Conservation (phyloP, 2,113 vertebrate genomes). For the Edolisoma coerulescens region DNA sequence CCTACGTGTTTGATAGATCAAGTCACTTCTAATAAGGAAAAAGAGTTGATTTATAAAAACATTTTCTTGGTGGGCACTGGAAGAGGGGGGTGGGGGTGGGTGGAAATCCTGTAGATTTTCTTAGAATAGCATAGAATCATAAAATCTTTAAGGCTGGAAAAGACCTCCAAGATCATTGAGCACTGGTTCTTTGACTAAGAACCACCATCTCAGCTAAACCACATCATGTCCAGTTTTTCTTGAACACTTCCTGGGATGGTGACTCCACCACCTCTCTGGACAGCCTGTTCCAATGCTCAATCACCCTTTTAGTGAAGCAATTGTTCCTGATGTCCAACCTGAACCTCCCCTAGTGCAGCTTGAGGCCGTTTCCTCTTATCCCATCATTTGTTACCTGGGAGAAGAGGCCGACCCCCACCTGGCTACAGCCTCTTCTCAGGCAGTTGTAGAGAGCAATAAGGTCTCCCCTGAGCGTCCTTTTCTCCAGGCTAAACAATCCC, state of each 20-base stretch:
- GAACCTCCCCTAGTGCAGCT: background rate
- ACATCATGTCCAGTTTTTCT: background rate
- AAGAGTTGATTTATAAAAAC: slow-evolving; percentile 46
- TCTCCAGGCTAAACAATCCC: background rate
- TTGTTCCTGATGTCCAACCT: background rate
- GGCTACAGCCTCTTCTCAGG: background rate
- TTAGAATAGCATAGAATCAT: background rate
- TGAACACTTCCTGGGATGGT: background rate
- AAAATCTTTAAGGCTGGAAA: background rate
- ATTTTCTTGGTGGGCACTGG: slow-evolving; percentile 14
- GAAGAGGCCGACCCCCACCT: background rate
- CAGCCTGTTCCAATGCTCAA: background rate
- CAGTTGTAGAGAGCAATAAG: no score
- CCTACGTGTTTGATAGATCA: slow-evolving; percentile 22
- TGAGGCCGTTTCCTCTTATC: background rate
- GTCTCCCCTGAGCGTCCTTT: background rate
- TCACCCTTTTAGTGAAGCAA: background rate
- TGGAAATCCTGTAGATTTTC: background rate
- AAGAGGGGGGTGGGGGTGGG: fast-evolving
- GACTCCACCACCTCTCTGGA: background rate
- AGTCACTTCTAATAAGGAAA: slow-evolving; percentile 33
- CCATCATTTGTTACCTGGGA: no score
- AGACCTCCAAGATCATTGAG: background rate
- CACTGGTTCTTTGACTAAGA: background rate
- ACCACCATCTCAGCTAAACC: background rate